Evolutionary conservation across 1,140 invertebrate species (phyloP), one percentile per base, ranked within the genome.

Genomic region (Anastrepha ludens): DNA sequence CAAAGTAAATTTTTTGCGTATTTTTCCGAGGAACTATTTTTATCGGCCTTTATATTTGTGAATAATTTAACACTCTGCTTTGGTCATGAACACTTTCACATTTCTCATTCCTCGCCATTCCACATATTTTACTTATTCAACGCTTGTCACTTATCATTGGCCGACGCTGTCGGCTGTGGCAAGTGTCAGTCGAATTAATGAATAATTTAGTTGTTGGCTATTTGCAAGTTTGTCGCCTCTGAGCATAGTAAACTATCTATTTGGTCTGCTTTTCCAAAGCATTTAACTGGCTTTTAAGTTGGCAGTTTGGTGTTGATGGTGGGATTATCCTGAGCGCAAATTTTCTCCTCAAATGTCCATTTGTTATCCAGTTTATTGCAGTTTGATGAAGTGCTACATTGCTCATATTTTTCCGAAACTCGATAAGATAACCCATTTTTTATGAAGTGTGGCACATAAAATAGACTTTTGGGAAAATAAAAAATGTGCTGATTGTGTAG

Each of bases 141-240:
- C 67, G 41, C 67, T n/a, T 47, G 67, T 74, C 41, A 47, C 41
- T 74, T 41, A 41, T 74, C 67, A 47, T 74, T 74, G 41, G 13
- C 15, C 41, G 67, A 5, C 41, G 13, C 39, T 70, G 65, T 11
- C 13, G 13, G 29, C 65, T 15, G 29, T 29, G 81, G 55, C 81
- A 85, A 85, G 81, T 85, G 81, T 85, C 81, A 85, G 39, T 39
- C 59, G 81, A 62, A 58, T 85, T 85, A 85, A 85, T 85, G 55
- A 58, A 85, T 85, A 85, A 85, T 85, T 85, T 85, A 85, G 29
- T 62, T 44, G 55, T 29, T 58, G 81, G 6, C 67, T 39, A 74
- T 74, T 74, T 74, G 67, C 67, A 44, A 39, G 6, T 44, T n/a
- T 74, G 67, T 47, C 67, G 67, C 67, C 65, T 67, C 29, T 67